These are phyloP conservation scores for Plagodis dolabraria DNA, from an alignment of 2,888 invertebrate species.

Conservation along the genomic window DNA sequence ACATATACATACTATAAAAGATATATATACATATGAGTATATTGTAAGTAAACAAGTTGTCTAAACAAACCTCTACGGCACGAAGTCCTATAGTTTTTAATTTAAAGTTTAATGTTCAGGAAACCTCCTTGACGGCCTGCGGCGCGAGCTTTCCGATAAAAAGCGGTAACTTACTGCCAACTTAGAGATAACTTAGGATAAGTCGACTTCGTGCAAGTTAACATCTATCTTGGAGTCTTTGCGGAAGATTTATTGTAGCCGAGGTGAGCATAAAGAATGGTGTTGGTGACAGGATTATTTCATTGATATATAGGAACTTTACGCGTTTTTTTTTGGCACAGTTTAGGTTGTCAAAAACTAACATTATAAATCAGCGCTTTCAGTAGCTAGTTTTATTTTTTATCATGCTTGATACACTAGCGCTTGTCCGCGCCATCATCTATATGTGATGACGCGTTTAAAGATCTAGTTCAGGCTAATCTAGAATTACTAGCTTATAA, in stretches of 20 bases:
- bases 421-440: too few species aligned
- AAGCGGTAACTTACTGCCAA: constrained; percentile 28
- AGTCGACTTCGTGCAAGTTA: constrained; percentile 34
- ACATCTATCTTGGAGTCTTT: constrained; percentile 37
- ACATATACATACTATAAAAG: too few species aligned
- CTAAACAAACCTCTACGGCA: constrained; percentile 11
- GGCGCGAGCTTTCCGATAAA: constrained; percentile 26
- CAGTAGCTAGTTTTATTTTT: too few species aligned
- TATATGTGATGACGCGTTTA: too few species aligned
- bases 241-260: constrained; percentile 29
- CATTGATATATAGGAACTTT: too few species aligned
- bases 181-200: constrained; percentile 30
- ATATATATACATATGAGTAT: too few species aligned
- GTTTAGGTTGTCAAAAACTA: too few species aligned
- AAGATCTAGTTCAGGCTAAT: too few species aligned
- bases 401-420: too few species aligned
- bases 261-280: background rate
- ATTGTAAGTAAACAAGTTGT: background rate
- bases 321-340: too few species aligned
- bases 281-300: background rate
- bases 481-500: too few species aligned
- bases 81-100: constrained; percentile 30
- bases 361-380: too few species aligned
- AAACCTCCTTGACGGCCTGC: constrained; percentile 18
- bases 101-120: constrained; percentile 32